Evolutionary conservation across 2,113 vertebrate species (phyloP), one percentile per base, ranked within the genome.

Genomic region (Ammodytes marinus): DNA sequence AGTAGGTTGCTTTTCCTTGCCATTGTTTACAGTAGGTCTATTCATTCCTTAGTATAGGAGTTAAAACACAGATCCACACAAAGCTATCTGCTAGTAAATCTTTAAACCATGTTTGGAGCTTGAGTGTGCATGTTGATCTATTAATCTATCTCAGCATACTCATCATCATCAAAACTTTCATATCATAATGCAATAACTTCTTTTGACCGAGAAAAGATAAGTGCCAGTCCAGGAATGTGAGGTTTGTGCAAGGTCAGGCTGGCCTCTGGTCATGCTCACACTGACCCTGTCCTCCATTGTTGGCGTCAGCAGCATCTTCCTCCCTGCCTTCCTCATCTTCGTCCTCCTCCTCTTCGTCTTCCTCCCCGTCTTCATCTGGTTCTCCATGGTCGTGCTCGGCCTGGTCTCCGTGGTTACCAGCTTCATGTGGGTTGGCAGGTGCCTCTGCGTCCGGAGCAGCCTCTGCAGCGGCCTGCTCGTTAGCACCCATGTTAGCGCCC

Each of bases 211-310:
- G 4, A 53, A 15, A 64, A 40, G 40, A 53, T 9, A n/a, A 39
- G 3, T 54, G 57, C 54, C 43, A 68, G 1, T 17, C 1, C 37
- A 27, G 27, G 27, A 27, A 27, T 27, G 27, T 27, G 27, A 27
- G 27, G 27, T 27, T 27, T 27, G 27, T 27, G 27, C 27, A 27
- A 27, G 27, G 27, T 27, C 27, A 27, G 27, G 27, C 27, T 27
- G 27, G 27, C 27, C 27, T 27, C 27, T 27, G 27, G 27, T 35
- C 8, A 13, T 45, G 14, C 15, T 27, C 8, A 9, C 3, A 52
- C 63, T 40, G 39, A 99, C 97, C 98, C 95, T 97, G 97, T 73
- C 95, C 97, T 82, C 96, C 97, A 71, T 98, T 97, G 86, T 98
- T 98, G 80, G 91, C 96, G 60, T 98, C 97, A 2, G 93, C 98